Evolutionary conservation across 2,888 invertebrate species (phyloP).

Genomic region (Noctua janthina): DNA sequence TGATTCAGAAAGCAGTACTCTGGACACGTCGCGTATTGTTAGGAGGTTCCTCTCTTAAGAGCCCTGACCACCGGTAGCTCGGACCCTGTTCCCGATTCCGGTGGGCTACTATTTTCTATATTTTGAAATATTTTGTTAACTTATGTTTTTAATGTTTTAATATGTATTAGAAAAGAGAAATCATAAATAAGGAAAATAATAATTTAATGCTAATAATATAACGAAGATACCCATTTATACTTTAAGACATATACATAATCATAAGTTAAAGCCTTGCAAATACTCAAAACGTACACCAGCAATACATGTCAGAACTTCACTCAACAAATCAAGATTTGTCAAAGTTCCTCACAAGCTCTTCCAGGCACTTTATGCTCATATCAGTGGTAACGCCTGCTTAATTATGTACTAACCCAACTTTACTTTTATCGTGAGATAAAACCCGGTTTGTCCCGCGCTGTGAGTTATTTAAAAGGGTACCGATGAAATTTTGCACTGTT

Average conservation of each 20-base stretch:
- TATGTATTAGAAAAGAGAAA: too few relatives aligned
- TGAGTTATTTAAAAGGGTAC: slow-evolving; percentile 72
- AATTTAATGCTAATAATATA: background rate
- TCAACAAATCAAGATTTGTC: slow-evolving; percentile 41
- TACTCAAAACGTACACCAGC: background rate
- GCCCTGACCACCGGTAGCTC: too few relatives aligned
- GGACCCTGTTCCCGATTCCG: too few relatives aligned
- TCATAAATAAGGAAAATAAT: too few relatives aligned
- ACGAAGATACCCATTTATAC: background rate
- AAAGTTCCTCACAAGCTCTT: slow-evolving; percentile 50
- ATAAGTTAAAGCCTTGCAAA: background rate
- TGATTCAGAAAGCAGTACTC: too few relatives aligned
- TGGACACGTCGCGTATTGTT: too few relatives aligned
- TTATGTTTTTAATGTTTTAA: too few relatives aligned
- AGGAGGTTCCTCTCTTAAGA: too few relatives aligned
- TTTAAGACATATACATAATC: background rate
- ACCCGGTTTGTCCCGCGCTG: slow-evolving; percentile 59
- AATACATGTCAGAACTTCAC: slow-evolving; percentile 21
- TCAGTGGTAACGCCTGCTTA: slow-evolving; percentile 66
- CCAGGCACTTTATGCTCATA: slow-evolving; percentile 47
- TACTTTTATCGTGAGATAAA: slow-evolving; percentile 71
- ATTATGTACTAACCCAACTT: slow-evolving; percentile 73
- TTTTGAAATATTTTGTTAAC: too few relatives aligned
- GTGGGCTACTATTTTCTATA: too few relatives aligned
- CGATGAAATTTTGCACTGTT: slow-evolving; percentile 63